A percentile compares a stretch with the other conserved stretches of the same genome.
phyloP scores from a whole-genome alignment of 2,113 vertebrate species.

The Oncorhynchus mykiss region DNA sequence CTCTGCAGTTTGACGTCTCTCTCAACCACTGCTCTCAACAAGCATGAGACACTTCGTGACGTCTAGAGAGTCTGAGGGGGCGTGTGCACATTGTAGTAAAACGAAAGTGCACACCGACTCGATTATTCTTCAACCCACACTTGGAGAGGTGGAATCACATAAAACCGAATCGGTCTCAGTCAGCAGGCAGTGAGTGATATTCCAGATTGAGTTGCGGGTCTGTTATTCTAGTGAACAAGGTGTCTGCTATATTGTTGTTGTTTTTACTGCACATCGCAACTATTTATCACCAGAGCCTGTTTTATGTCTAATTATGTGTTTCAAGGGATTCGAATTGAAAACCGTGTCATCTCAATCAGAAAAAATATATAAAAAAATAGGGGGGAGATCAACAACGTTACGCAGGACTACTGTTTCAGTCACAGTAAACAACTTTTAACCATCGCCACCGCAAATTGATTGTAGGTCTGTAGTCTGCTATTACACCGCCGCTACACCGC shows the following conservation, averaged over 20 bases:
- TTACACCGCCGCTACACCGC: not conserved
- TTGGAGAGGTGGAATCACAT: not conserved
- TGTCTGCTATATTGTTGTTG: no score
- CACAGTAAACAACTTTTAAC: not conserved
- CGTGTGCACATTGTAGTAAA: constrained; percentile 43
- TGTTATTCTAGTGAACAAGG: not conserved
- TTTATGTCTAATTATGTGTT: not conserved
- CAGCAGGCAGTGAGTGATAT: not conserved
- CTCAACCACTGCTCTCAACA: not conserved
- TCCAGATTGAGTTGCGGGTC: not conserved
- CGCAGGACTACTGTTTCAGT: not conserved
- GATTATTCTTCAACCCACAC: not conserved
- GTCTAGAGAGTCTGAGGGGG: constrained; percentile 36
- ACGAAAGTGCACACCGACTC: constrained; percentile 10
- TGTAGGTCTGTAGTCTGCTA: not conserved
- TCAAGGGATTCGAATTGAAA: not conserved
- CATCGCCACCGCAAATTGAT: not conserved
- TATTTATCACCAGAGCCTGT: not conserved
- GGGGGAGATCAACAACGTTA: not conserved
- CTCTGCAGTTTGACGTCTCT: constrained; percentile 46
- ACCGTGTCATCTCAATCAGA: not conserved
- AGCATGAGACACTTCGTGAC: constrained; percentile 43
- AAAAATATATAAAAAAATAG: not conserved
- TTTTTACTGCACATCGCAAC: not conserved
- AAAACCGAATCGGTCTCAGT: not conserved